Evolutionary conservation across 2,113 vertebrate species (phyloP), one percentile per base, ranked within the genome.

Genomic region (Bos indicus): DNA sequence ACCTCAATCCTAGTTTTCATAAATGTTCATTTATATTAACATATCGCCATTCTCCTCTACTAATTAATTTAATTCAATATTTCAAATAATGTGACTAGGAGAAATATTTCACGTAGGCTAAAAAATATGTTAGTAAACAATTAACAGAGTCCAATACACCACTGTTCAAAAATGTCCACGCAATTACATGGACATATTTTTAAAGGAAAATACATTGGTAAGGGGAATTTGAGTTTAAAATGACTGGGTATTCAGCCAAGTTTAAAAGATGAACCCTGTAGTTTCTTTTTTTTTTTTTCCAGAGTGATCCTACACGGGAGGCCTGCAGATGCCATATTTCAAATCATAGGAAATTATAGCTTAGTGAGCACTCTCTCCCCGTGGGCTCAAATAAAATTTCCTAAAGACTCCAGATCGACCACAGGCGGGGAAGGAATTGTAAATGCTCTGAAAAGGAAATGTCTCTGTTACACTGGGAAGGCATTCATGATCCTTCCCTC

Each of bases 281-380:
- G 54, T 84, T 57, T 19, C 78, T 46, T 21, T 40, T 2, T 91
- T 98, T 96, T 96, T 98, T 96, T 98, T 96, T 97, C 95, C 90
- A 97, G 98, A 98, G 95, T 98, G 98, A 98, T 98, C 97, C 97
- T 92, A 94, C 97, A 95, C 0, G 43, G 97, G 98, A 98, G 98
- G 97, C 98, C 98, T 97, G 96, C 96, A 98, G 97, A 98, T 98
- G 97, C 98, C 97, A 97, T 98, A 98, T 99, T 99, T 99, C 98
- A 98, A 99, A 99, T 99, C 97, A 98, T 89, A 98, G 96, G 98
- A 99, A 99, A 99, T 99, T 99, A 98, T 98, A 99, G 98, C 96
- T 98, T 99, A 98, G 98, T 94, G 89, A 99, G 95, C 57, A 62
- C 94, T 83, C 48, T 98, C 98, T 98, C 99, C 97, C 98, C 74